Evolutionary conservation across 2,888 invertebrate species (phyloP), one percentile per base, ranked within the genome.

Genomic region (Mythimna lalbum): DNA sequence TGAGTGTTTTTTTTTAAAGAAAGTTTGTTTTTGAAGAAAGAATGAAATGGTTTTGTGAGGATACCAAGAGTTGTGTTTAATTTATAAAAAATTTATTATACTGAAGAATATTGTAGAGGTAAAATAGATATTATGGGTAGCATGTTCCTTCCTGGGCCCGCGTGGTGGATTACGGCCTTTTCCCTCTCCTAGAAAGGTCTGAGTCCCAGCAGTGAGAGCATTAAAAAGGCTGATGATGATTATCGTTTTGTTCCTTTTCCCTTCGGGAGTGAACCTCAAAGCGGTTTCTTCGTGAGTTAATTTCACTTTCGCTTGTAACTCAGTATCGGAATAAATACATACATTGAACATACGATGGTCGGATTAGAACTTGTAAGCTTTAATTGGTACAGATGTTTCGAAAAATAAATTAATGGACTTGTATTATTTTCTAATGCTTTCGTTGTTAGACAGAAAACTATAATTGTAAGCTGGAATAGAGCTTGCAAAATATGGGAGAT

Each of bases 1-100:
- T 86, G 69, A 83, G 86, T 85, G 66, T 39, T 62, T 49, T 69
- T 72, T 55, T 69, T 56, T 39, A 55, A 52, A 68, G 61, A 69
- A 70, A 57, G n/a, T 63, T 72, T 72, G 0, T 31, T 63, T 69
- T 64, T 52, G 10, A 12, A 36, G 59, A n/a, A 71, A 53, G 47
- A 43, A 55, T 27, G 14, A 53, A 27, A 14, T n/a, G 47, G 19
- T 56, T 43, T 65, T 63, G 73, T 52, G 14, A 19, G 27, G 43
- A 43, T 6, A 19, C 5, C 1, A 17, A 43, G 43, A 43, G 50
- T 52, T 19, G 12, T 36, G 50, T 61, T 49, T n/a, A 9, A 10
- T 52, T 0, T 31, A 39, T 1, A 4, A 43, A 4, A 14, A 23
- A 0, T 21, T 36, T 52, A n/a, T 6, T 50, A 39, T 33, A 21